These are phyloP conservation scores for Eurytoma adleriae DNA, from an alignment of 2,888 invertebrate species.

Conservation along the genomic window DNA sequence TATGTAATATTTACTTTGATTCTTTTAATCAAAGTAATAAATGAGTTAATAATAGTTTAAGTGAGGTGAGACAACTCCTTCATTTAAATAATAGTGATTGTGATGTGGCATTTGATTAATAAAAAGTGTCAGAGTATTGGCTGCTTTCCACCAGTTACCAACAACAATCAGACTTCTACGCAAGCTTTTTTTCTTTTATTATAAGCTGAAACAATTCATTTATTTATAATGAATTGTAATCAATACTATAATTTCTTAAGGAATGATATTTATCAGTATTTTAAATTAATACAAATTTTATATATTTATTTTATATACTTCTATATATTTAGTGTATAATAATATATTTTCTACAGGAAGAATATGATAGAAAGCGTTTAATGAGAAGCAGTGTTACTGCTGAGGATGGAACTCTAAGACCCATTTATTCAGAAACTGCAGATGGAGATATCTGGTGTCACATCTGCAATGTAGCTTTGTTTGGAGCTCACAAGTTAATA, in stretches of 20 bases:
- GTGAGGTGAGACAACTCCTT: constrained; percentile 53
- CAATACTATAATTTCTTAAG: constrained; percentile 37
- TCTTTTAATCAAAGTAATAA: constrained; percentile 56
- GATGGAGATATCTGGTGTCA: constrained; percentile 75
- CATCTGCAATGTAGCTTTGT: constrained; percentile 73
- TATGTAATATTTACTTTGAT: constrained; percentile 53
- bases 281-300: constrained; percentile 14
- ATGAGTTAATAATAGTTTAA: constrained; percentile 44
- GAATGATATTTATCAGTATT: constrained; percentile 30
- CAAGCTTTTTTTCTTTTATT: constrained; percentile 50
- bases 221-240: constrained; percentile 45
- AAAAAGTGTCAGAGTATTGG: constrained; percentile 50
- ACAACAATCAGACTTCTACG: constrained; percentile 51
- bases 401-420: constrained; percentile 73
- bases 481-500: constrained; percentile 73
- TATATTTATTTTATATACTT: constrained; percentile 9
- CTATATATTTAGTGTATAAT: constrained; percentile 19
- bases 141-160: constrained; percentile 51
- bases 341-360: constrained; percentile 69
- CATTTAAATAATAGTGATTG: constrained; percentile 51
- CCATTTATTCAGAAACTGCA: constrained; percentile 73
- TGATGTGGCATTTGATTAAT: constrained; percentile 54
- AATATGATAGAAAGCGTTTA: constrained; percentile 73
- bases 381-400: constrained; percentile 75
- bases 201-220: constrained; percentile 41